A percentile compares a stretch with the other conserved stretches of the same genome.
phyloP scores from a whole-genome alignment of 1,140 invertebrate species.

The Diachasma alloeum region DNA sequence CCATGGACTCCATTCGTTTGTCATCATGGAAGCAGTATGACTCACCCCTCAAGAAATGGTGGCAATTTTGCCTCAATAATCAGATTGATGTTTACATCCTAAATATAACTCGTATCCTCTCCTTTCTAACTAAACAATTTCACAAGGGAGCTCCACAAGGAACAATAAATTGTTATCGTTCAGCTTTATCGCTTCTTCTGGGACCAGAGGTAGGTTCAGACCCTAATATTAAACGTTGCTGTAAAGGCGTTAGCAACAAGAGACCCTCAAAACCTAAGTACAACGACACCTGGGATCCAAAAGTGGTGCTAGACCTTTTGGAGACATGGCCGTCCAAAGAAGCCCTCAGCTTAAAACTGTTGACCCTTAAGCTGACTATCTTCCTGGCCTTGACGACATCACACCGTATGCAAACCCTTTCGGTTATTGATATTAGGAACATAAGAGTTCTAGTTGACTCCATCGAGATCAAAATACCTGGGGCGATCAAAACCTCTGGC shows the following conservation, averaged over 20 bases:
- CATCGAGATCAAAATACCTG: slow-evolving; percentile 24
- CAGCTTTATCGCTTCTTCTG: slow-evolving; percentile 23
- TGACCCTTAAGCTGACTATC: neutral
- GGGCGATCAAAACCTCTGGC: neutral
- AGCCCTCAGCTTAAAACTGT: slow-evolving; percentile 10
- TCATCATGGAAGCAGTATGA: slow-evolving; percentile 14
- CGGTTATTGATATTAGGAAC: slow-evolving; percentile 14
- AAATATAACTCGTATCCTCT: neutral
- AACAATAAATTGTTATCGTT: slow-evolving; percentile 25
- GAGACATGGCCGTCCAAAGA: slow-evolving; percentile 7
- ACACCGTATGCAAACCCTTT: slow-evolving; percentile 27
- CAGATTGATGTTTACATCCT: neutral
- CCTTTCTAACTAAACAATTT: neutral
- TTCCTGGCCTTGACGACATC: slow-evolving; percentile 11
- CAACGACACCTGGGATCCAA: slow-evolving; percentile 38
- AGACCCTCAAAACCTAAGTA: slow-evolving; percentile 35
- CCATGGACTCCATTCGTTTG: slow-evolving; percentile 16
- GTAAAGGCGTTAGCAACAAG: slow-evolving; percentile 35
- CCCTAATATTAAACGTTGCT: slow-evolving; percentile 34
- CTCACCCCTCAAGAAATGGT: slow-evolving; percentile 24
- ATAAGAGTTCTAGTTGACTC: neutral
- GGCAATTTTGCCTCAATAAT: slow-evolving; percentile 9
- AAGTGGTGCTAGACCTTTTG: slow-evolving; percentile 33
- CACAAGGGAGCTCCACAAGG: slow-evolving; percentile 11
- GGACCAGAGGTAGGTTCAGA: slow-evolving; percentile 23